phyloP scores from a whole-genome alignment of 2,888 invertebrate genomes.

The Drosophila robusta region DNA sequence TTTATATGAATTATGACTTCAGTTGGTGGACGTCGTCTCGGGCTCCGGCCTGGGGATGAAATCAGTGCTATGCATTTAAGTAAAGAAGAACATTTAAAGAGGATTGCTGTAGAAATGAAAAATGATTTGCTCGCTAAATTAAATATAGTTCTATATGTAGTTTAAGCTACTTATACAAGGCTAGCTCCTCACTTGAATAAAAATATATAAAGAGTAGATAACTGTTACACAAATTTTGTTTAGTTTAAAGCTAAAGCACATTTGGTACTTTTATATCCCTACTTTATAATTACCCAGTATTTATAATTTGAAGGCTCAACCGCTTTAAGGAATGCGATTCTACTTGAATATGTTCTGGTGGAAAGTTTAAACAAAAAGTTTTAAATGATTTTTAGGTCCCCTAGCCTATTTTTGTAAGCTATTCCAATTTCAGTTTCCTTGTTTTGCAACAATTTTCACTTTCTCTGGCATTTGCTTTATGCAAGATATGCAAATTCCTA shows the following conservation, averaged over 20 bases:
- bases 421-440: slow-evolving; percentile 57
- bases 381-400: slow-evolving; percentile 38
- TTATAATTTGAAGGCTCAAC: slow-evolving; percentile 11
- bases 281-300: too few relatives aligned
- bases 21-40: slow-evolving; percentile 5
- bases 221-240: too few relatives aligned
- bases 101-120: slow-evolving; percentile 18
- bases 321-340: slow-evolving; percentile 25
- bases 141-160: slow-evolving; percentile 47
- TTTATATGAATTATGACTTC: slow-evolving; percentile 72
- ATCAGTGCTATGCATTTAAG: slow-evolving; percentile 36
- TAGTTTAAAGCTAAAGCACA: neutral
- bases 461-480: slow-evolving; percentile 57
- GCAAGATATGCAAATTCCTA: slow-evolving; percentile 64
- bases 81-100: slow-evolving; percentile 26
- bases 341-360: slow-evolving; percentile 39
- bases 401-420: slow-evolving; percentile 27
- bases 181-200: neutral
- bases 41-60: slow-evolving; percentile 14
- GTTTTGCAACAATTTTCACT: slow-evolving; percentile 64
- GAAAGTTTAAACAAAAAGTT: slow-evolving; percentile 23
- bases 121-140: slow-evolving; percentile 11
- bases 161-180: slow-evolving; percentile 39
- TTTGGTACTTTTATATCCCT: too few relatives aligned
- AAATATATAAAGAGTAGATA: neutral